Base-by-base conservation (phyloP, 2,888 invertebrate species). In the Pseudeuparius sepicola region DNA sequence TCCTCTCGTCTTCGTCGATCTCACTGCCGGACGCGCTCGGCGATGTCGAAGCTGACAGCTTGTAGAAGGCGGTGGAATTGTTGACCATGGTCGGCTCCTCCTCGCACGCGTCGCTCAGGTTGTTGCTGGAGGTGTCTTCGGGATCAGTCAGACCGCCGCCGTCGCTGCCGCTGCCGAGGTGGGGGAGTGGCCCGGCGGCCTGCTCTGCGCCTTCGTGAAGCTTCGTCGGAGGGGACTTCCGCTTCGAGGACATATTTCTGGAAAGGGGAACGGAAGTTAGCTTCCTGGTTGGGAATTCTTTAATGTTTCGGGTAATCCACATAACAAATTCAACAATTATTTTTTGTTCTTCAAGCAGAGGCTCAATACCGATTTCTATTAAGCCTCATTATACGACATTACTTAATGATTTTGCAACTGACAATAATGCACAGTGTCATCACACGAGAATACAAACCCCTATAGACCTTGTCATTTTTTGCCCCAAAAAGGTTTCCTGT, bases 231-330 rank as follows among this genome's bases (percentile, higher is more conserved):
- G 89, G 88, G 65, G 89, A 90, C 71, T 90, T 90, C 68, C 90
- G 79, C 79, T 90, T 90, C 70, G 89, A 89, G 77, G 89, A 90
- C 90, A 90, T 90, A 71, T 79, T 88, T 78, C 83, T 83, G 78
- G 46, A 73, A 75, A 20, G 20, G n/a, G 20, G n/a, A 20, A 6
- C 6, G 20, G 6, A 7, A 20, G 20, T 20, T 20, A 7, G 20
- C n/a, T n/a, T n/a, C n/a, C n/a, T n/a, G n/a, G n/a, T n/a, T n/a
- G n/a, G n/a, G n/a, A n/a, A n/a, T n/a, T n/a, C n/a, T n/a, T n/a
- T n/a, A n/a, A n/a, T n/a, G n/a, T n/a, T n/a, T n/a, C n/a, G n/a
- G n/a, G n/a, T n/a, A n/a, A n/a, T n/a, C n/a, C n/a, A n/a, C n/a
- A n/a, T n/a, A n/a, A n/a, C n/a, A n/a, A n/a, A n/a, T n/a, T n/a